Base-by-base conservation (phyloP, 2,888 invertebrate species). In the Ryuthela nishihirai region DNA sequence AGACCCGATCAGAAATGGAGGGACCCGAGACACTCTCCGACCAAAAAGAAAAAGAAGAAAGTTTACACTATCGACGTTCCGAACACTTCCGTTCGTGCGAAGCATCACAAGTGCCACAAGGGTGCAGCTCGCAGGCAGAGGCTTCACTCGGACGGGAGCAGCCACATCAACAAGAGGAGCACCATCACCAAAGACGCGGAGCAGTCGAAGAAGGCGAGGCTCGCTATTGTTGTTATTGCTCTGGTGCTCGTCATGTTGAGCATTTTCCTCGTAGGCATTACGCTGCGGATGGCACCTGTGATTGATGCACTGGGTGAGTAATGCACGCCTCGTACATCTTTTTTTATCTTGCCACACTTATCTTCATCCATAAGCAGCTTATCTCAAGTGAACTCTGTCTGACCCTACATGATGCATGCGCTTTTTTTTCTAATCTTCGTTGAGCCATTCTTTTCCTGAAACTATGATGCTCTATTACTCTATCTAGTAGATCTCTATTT, bases 221-320 rank as follows among this genome's bases (percentile, higher is more conserved):
- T 59, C 18, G 59, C 59, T 2, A 32, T 59, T 1, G 47, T 25
- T 0, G 44, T 48, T 12, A 46, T 59, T 2, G 59, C 59, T 4
- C 48, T 59, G 1, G 49, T 53, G 3, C 44, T 59, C 17, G 48
- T 59, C 3, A 43, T 59, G 47, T 42, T 59, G 7, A 59, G 59
- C 35, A 48, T 59, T 44, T 48, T 59, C 10, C 29, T 59, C n/a
- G 59, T 59, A n/a, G 59, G 59, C 4, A 17, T 59, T 23, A 59
- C 59, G 3, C 43, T 59, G 20, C 40, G 59, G 26, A 59, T 59
- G 59, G 59, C 59, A 5, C 59, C 59, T 10, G 48, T 59, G 21
- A 59, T 59, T 34, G 59, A 59, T 26, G 59, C 52, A 42, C 59
- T 59, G 42, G 59, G 59, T 59, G 42, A 58, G 56, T 52, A 18